Evolutionary conservation across 1,140 invertebrate species (phyloP).

Genomic region (Bilobella aurantiaca): DNA sequence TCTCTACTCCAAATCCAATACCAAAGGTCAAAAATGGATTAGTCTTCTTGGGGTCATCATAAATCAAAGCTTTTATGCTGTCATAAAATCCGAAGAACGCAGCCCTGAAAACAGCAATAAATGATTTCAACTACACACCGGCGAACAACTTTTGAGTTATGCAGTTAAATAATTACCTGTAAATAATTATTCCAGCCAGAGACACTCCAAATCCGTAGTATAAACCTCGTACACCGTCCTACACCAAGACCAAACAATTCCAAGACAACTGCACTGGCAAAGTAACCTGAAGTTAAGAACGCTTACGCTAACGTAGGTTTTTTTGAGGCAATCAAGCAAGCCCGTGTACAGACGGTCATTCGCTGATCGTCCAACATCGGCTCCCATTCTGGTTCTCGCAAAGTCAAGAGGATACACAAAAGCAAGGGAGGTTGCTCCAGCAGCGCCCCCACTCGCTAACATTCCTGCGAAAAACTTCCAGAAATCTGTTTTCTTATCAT

Average conservation of each 20-base stretch:
- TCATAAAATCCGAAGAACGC: conserved; percentile 90
- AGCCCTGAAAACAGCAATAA: conserved; percentile 77
- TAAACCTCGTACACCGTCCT: conserved; percentile 68
- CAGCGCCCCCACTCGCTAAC: conserved; percentile 54
- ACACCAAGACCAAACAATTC: conserved; percentile 47
- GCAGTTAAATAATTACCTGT: too few relatives aligned
- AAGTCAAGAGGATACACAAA: conserved; percentile 63
- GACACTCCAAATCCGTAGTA: conserved; percentile 87
- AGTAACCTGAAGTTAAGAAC: background rate
- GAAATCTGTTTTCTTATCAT: conserved; percentile 50
- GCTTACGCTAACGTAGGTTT: conserved; percentile 46
- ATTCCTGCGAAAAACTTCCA: conserved; percentile 50
- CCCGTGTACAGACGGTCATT: conserved; percentile 68
- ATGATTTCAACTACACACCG: too few relatives aligned
- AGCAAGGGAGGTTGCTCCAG: conserved; percentile 55
- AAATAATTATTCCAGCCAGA: conserved; percentile 59
- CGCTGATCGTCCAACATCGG: conserved; percentile 46
- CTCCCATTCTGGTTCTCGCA: conserved; percentile 60
- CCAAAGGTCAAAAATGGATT: conserved; percentile 7
- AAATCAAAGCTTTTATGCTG: conserved; percentile 67
- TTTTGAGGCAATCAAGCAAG: conserved; percentile 66
- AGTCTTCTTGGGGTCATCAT: conserved; percentile 2
- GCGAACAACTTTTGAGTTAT: too few relatives aligned
- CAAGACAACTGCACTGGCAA: background rate
- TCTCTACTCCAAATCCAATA: conserved; percentile 47